Evolutionary conservation across 2,113 vertebrate species (phyloP).

Genomic region (Limnothrissa miodon): DNA sequence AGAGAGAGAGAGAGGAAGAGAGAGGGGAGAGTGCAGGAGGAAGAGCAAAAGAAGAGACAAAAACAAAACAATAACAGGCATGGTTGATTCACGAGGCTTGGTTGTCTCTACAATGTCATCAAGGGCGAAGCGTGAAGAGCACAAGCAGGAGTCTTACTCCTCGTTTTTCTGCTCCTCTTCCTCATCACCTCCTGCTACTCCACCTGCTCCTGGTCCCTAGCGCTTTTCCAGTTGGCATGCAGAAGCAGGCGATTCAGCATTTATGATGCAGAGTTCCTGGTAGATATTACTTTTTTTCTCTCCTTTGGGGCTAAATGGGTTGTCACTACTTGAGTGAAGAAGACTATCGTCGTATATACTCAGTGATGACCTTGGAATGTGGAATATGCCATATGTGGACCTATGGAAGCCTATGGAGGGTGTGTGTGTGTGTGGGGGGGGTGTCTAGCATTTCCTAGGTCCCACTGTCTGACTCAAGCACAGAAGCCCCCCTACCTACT

Average conservation of each 20-base stretch:
- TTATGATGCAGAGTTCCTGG: not conserved
- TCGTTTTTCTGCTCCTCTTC: not conserved
- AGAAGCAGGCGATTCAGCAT: not conserved
- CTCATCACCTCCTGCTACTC: not conserved
- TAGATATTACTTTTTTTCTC: not conserved
- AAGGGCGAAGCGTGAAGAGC: not conserved
- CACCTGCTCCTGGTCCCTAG: not conserved
- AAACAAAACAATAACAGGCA: not conserved
- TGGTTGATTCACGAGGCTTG: not conserved
- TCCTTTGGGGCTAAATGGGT: not conserved
- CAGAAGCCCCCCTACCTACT: not conserved
- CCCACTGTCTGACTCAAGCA: not conserved
- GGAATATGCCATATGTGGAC: not conserved
- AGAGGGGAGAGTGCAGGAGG: not conserved
- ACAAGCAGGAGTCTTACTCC: not conserved
- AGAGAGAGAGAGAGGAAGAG: no score
- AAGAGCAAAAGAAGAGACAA: not conserved
- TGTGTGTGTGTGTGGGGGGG: not conserved
- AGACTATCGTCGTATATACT: not conserved
- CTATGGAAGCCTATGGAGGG: not conserved
- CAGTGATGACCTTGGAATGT: not conserved
- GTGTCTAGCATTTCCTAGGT: not conserved
- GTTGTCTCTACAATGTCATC: constrained; percentile 8
- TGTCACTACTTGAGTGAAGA: not conserved
- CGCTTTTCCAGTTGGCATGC: not conserved